Evolutionary conservation across 1,140 invertebrate genomes (phyloP), one percentile per base, ranked within the genome.

Genomic region (Drosophila willistoni): DNA sequence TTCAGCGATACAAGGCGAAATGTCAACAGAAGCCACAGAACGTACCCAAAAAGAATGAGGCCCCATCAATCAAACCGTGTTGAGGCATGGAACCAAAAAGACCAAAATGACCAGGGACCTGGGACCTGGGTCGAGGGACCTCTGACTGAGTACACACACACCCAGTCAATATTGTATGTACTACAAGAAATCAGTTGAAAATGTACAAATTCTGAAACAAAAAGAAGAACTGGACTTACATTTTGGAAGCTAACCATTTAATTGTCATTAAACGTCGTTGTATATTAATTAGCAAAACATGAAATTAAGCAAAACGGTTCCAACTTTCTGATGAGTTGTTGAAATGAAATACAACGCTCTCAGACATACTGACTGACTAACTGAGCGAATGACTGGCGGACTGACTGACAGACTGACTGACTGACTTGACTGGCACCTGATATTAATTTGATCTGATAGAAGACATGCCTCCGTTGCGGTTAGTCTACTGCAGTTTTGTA

Each of bases 201-300:
- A 29, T 41, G 71, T 29, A 29, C 29, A 29, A 62, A 44, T 25
- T 42, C 39, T 29, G 29, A 6, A 29, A 25, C 22, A 25, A 42
- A 39, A 72, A 84, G 57, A 60, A 84, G 62, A 63, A n/a, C 44
- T 22, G 17, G 4, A 22, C 54, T 83, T 76, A 74, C 79, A 82
- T 73, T 68, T 60, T 68, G 64, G 54, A 59, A 34, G 56, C 69
- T 82, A 82, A 83, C 66, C 76, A 79, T 76, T 86, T 87, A 80
- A 86, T 87, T 87, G 83, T 83, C 83, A 76, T 78, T 76, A 64
- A 67, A 69, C 17, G 68, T 44, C 25, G 66, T 83, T 75, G 83
- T 87, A 87, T 87, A 87, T 87, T 87, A 87, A 87, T 87, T 87
- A 87, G 83, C 76, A 68, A 87, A 87, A 87, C 83, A 87, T 83